Evolutionary conservation across 1,140 invertebrate species (phyloP), one percentile per base, ranked within the genome.

Genomic region (Drosophila eugracilis): DNA sequence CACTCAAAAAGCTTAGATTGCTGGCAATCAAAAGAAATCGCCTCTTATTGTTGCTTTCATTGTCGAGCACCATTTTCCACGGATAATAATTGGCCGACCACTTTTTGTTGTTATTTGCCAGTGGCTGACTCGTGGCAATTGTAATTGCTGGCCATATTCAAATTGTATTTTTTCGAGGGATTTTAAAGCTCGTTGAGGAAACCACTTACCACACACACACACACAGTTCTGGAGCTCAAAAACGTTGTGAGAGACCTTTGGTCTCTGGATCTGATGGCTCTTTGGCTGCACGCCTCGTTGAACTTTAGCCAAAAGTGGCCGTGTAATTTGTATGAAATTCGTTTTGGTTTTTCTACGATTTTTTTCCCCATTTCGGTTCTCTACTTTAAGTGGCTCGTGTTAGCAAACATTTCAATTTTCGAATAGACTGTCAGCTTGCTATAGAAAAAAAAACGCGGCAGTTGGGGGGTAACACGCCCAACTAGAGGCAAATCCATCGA

Each of bases 381-480:
- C 53, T 58, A 75, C 52, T 74, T 77, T 55, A 67, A 86, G 74
- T 78, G 81, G 81, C 65, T 70, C 76, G 52, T 72, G 73, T 70
- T 81, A 66, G 83, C 73, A 88, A 86, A 86, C 81, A 88, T 88
- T 86, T 86, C 81, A 86, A 86, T 88, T 86, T 85, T 75, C 73
- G 65, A 86, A 75, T 88, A 67, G 74, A 76, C 75, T 53, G 66
- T 50, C 59, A 75, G 50, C 17, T 44, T 22, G 28, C 14, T 30
- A 12, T 48, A 21, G 28, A 39, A 12, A 42, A 55, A 49, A 49
- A 37, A n/a, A n/a, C n/a, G n/a, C n/a, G n/a, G n/a, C n/a, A n/a
- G n/a, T n/a, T 26, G 0, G 48, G 39, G 9, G 34, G 44, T 24
- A 59, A 17, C 42, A 55, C 19, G 67, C 36, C 45, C 60, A 34